Conservation (phyloP, 2,797 vertebrate genomes). For the Neosilurus hyrtlii region DNA sequence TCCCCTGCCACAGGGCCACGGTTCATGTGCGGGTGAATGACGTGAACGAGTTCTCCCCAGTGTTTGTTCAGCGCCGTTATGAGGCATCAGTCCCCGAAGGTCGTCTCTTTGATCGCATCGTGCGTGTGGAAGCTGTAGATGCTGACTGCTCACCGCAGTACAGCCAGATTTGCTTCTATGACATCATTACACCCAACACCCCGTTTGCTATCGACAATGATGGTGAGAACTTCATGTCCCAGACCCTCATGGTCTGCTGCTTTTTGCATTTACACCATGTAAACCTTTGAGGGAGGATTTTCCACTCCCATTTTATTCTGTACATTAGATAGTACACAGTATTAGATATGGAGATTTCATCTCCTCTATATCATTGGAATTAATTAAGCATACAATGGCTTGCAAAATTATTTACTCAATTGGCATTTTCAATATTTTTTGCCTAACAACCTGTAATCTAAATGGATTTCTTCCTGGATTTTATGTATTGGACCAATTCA, state of each 20-base stretch:
- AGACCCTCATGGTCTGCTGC: not conserved
- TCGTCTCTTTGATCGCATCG: constrained; percentile 89
- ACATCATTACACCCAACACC: constrained; percentile 95
- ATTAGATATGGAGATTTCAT: no score
- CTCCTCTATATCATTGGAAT: not conserved
- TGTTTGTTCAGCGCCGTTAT: constrained; percentile 92
- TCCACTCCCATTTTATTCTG: no score
- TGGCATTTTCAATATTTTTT: no score
- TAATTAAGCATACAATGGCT: not conserved
- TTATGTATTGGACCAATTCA: no score
- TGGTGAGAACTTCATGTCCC: constrained; percentile 71
- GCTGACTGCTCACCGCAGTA: constrained; percentile 98
- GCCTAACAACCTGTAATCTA: no score
- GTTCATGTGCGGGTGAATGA: constrained; percentile 96
- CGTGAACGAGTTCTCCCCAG: constrained; percentile 96
- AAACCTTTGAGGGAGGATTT: not conserved
- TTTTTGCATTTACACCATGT: not conserved
- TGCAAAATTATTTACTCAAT: no score
- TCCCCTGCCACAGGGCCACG: constrained; percentile 79
- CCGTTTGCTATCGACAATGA: constrained; percentile 98
- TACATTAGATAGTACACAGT: not conserved
- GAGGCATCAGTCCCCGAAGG: constrained; percentile 91
- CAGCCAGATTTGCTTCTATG: constrained; percentile 99
- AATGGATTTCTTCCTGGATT: no score
- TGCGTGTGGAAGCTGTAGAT: constrained; percentile 94